These are phyloP conservation scores for Hyperoplus immaculatus DNA, from an alignment of 2,797 vertebrate genomes.

Conservation along the genomic window DNA sequence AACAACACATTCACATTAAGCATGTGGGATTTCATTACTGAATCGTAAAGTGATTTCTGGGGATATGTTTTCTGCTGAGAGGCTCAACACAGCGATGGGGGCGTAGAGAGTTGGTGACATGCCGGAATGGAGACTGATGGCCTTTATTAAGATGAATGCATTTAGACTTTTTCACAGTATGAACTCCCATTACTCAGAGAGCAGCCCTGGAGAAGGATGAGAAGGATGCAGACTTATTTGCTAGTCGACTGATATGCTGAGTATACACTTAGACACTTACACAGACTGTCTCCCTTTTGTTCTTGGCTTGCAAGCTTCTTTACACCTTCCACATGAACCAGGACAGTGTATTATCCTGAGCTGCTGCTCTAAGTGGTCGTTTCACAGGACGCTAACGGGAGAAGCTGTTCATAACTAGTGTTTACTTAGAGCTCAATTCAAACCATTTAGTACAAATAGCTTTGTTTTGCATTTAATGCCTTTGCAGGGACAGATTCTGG, in stretches of 20 bases:
- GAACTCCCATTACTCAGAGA: constrained; percentile 27
- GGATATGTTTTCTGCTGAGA: constrained; percentile 43
- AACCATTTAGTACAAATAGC: constrained; percentile 55
- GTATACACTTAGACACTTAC: neutral
- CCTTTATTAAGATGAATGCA: constrained; percentile 59
- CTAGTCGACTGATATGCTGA: neutral
- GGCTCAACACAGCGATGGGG: constrained; percentile 14
- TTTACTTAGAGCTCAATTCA: constrained; percentile 56
- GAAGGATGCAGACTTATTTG: constrained; percentile 29
- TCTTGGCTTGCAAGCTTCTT: constrained; percentile 16
- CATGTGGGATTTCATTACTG: constrained; percentile 70
- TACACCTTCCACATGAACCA: constrained; percentile 14
- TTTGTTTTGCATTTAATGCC: constrained; percentile 52
- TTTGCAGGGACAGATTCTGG: constrained; percentile 60
- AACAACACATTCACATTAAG: constrained; percentile 65
- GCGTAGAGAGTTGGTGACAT: constrained; percentile 38
- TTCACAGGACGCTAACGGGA: constrained; percentile 53
- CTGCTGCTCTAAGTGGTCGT: constrained; percentile 36
- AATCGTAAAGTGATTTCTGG: constrained; percentile 68
- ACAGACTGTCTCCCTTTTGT: neutral
- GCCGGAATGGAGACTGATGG: constrained; percentile 60
- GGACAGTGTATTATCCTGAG: constrained; percentile 19
- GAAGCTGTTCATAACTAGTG: constrained; percentile 54
- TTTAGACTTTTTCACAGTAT: constrained; percentile 36
- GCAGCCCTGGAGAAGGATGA: constrained; percentile 29